phyloP scores from a whole-genome alignment of 2,888 invertebrate genomes.

The Platynereis dumerilii region DNA sequence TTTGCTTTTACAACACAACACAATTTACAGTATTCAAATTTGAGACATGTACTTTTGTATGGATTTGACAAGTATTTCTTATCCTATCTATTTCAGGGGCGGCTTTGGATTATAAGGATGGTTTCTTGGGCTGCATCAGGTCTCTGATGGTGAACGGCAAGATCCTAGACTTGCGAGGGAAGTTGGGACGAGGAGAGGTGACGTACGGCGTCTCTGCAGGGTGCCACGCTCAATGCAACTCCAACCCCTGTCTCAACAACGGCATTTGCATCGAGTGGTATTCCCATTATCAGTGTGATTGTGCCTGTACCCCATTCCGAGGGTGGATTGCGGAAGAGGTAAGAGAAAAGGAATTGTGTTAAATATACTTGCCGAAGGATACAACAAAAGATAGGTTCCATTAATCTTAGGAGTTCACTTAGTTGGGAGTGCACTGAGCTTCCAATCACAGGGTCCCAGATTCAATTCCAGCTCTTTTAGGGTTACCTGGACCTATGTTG shows the following conservation, averaged over 20 bases:
- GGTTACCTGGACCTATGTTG: no score
- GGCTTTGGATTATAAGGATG: conserved; percentile 84
- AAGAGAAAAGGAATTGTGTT: no score
- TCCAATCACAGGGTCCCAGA: no score
- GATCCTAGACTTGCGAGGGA: conserved; percentile 77
- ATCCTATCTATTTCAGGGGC: conserved; percentile 65
- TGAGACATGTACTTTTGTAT: no score
- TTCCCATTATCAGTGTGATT: conserved; percentile 91
- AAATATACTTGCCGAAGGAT: no score
- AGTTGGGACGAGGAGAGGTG: conserved; percentile 70
- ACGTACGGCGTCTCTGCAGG: conserved; percentile 66
- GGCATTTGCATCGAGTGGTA: conserved; percentile 94
- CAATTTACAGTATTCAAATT: no score
- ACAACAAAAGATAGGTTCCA: no score
- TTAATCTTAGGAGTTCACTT: no score
- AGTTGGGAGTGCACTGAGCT: no score
- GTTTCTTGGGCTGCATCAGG: conserved; percentile 92
- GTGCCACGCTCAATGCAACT: conserved; percentile 88
- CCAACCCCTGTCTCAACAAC: conserved; percentile 92
- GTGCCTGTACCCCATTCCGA: conserved; percentile 97
- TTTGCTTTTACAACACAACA: no score
- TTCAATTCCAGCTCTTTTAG: no score
- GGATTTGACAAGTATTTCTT: no score
- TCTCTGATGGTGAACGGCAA: conserved; percentile 87
- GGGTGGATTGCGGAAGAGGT: conserved; percentile 83